Evolutionary conservation across 2,888 invertebrate genomes (phyloP).

Genomic region (Leuctra nigra): DNA sequence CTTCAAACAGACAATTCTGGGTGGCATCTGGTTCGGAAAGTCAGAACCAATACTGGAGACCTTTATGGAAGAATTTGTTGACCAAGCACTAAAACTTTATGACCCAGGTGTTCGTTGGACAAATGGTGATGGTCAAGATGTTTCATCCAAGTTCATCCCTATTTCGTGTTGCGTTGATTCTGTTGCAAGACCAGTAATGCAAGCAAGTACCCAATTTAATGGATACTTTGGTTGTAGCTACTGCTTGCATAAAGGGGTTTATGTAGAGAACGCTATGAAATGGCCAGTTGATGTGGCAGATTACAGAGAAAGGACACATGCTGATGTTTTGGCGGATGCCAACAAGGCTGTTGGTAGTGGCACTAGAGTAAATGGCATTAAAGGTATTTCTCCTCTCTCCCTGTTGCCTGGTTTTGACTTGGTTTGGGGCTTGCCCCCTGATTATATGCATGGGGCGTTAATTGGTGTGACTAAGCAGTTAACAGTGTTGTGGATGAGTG

Average conservation of each 20-base stretch:
- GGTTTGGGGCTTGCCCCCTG: slow-evolving; percentile 25
- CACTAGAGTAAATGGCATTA: slow-evolving; percentile 17
- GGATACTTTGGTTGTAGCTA: slow-evolving; percentile 21
- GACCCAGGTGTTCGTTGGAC: background rate
- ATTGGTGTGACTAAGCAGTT: slow-evolving; percentile 19
- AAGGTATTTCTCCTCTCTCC: slow-evolving; percentile 20
- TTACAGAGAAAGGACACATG: slow-evolving; percentile 3
- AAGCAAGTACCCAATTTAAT: slow-evolving; percentile 16
- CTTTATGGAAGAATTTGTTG: background rate
- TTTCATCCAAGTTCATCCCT: slow-evolving; percentile 12
- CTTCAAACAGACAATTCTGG: background rate
- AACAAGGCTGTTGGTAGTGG: background rate
- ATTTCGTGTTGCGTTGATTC: slow-evolving; percentile 19
- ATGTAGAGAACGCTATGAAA: background rate
- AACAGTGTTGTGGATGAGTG: slow-evolving; percentile 12
- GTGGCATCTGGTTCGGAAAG: slow-evolving; percentile 1
- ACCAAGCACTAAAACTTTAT: background rate
- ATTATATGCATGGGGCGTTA: slow-evolving; percentile 24
- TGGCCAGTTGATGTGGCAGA: slow-evolving; percentile 6
- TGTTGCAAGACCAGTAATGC: slow-evolving; percentile 16
- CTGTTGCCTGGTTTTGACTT: slow-evolving; percentile 20
- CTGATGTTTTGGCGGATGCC: background rate
- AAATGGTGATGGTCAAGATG: background rate
- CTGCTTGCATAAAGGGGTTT: slow-evolving; percentile 16
- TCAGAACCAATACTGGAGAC: background rate